phyloP scores from a whole-genome alignment of 53 echinoderm and acorn worm species.

The Holothuria leucospilota region DNA sequence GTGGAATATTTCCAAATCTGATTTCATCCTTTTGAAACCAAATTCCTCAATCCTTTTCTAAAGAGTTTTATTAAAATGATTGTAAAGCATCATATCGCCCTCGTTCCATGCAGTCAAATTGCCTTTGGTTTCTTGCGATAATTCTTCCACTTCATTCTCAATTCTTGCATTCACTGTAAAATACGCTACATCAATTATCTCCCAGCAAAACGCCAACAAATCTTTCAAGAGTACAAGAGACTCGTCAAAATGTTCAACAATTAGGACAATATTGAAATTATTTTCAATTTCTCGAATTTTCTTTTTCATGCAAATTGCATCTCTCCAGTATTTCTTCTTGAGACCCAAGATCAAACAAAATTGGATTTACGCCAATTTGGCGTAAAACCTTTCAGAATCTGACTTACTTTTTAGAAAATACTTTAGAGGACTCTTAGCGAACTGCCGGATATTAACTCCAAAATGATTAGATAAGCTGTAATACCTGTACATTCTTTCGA shows the following conservation, averaged over 20 bases:
- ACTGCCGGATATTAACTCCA: conserved; percentile 53
- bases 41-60: conserved; percentile 65
- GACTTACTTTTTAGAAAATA: conserved; percentile 41
- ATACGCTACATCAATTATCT: conserved; percentile 62
- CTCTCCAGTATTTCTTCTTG: conserved; percentile 6
- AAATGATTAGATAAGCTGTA: conserved; percentile 54
- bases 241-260: conserved; percentile 80
- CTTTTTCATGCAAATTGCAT: conserved; percentile 27
- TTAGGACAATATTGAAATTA: conserved; percentile 73
- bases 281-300: conserved; percentile 67
- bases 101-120: conserved; percentile 68
- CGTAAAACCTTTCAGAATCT: not conserved
- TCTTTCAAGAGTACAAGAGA: conserved; percentile 82
- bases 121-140: conserved; percentile 29
- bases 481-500: conserved; percentile 85
- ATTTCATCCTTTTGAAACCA: conserved; percentile 55
- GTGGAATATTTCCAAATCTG: conserved; percentile 55
- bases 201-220: conserved; percentile 81
- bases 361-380: conserved; percentile 74
- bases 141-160: conserved; percentile 28
- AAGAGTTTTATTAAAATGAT: conserved; percentile 71
- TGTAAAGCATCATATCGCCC: conserved; percentile 71
- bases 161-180: conserved; percentile 68
- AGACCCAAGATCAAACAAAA: conserved; percentile 76
- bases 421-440: conserved; percentile 46